Percentiles rank a stretch among this genome's conserved stretches.
phyloP scores from a whole-genome alignment of 37 sponge, comb jelly and placozoan genomes.

The Sycon ciliatum region DNA sequence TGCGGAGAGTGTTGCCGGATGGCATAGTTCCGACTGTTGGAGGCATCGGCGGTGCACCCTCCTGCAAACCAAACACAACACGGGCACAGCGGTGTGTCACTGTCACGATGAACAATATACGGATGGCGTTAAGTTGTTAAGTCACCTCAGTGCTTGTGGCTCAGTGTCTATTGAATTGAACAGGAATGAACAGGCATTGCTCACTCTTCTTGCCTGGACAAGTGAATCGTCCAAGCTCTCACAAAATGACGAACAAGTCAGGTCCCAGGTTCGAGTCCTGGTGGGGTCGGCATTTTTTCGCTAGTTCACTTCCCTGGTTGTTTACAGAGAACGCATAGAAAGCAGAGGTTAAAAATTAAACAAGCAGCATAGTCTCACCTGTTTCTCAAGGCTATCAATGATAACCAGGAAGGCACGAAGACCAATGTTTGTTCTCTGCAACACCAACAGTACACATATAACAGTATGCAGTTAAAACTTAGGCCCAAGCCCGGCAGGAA shows the following conservation, averaged over 20 bases:
- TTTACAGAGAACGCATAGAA: neutral
- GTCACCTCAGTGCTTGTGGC: too few species aligned
- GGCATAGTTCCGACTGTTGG: slow-evolving; percentile 54
- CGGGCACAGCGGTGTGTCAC: too few species aligned
- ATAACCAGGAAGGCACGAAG: slow-evolving; percentile 87
- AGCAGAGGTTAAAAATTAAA: neutral
- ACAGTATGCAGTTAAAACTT: neutral
- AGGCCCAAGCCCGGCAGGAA: too few species aligned
- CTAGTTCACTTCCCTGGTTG: too few species aligned
- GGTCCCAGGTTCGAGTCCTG: neutral
- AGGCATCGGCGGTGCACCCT: slow-evolving; percentile 91
- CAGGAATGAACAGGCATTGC: too few species aligned
- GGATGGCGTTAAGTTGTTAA: too few species aligned
- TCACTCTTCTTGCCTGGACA: slow-evolving; percentile 65
- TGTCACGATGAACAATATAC: too few species aligned
- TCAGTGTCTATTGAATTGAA: too few species aligned
- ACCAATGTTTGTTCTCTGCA: slow-evolving; percentile 81
- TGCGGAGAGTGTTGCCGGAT: slow-evolving; percentile 54
- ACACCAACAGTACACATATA: neutral
- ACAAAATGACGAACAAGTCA: slow-evolving; percentile 15
- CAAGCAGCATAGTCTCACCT: neutral
- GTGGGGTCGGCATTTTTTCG: too few species aligned
- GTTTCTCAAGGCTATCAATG: slow-evolving; percentile 50
- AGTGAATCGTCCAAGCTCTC: too few species aligned
- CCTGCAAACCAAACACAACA: too few species aligned